phyloP scores from a whole-genome alignment of 2,113 vertebrate species.

The Sphaerodactylus townsendi region DNA sequence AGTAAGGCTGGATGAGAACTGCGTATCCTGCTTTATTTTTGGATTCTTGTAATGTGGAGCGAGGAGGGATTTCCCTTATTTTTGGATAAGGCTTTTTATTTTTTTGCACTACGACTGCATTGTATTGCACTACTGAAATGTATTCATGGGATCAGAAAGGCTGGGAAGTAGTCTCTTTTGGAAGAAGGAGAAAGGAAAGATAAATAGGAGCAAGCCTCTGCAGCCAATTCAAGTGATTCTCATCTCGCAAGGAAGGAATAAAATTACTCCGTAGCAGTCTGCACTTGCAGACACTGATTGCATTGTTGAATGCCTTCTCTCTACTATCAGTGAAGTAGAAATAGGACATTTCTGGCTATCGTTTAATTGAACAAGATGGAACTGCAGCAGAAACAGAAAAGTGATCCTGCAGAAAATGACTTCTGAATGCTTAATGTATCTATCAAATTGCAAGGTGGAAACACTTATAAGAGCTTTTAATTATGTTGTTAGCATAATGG shows the following conservation, averaged over 20 bases:
- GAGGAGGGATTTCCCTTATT: constrained; percentile 68
- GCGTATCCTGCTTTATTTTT: constrained; percentile 58
- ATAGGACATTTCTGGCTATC: constrained; percentile 23
- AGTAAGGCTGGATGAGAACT: constrained; percentile 59
- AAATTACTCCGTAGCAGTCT: constrained; percentile 30
- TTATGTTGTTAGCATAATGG: neutral
- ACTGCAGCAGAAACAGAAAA: constrained; percentile 38
- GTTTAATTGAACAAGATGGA: neutral
- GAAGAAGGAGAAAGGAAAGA: constrained; percentile 46
- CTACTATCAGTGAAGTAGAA: constrained; percentile 40
- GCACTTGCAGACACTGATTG: constrained; percentile 53
- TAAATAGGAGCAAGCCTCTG: constrained; percentile 24
- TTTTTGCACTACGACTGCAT: constrained; percentile 83
- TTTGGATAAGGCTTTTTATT: constrained; percentile 72
- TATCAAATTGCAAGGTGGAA: neutral
- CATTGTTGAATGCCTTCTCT: neutral
- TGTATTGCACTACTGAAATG: constrained; percentile 84
- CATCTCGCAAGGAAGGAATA: constrained; percentile 42
- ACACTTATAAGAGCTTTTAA: neutral
- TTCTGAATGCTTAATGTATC: constrained; percentile 43
- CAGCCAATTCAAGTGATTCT: constrained; percentile 17
- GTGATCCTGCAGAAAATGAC: constrained; percentile 18
- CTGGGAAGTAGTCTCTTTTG: constrained; percentile 54
- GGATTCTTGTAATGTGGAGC: constrained; percentile 59
- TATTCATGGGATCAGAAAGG: constrained; percentile 71